Evolutionary conservation across 1,140 invertebrate species (phyloP).

Genomic region (Bombus soroeensis): DNA sequence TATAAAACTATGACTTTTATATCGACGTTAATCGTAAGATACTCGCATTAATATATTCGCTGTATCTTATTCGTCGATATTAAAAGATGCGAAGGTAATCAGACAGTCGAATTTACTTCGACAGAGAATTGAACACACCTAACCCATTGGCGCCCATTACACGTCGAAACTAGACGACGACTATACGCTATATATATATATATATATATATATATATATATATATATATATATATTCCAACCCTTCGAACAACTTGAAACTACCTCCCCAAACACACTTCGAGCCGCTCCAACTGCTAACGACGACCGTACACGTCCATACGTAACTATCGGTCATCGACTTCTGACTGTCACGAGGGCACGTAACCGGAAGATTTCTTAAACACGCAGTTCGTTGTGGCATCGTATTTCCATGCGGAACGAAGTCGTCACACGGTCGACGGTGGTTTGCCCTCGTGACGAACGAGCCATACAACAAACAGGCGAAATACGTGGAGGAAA

Average conservation of each 20-base stretch:
- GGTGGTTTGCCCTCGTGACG: slow-evolving; percentile 32
- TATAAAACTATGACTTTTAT: no score
- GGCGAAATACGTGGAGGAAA: slow-evolving; percentile 44
- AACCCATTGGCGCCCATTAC: no score
- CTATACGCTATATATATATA: no score
- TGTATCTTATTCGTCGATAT: no score
- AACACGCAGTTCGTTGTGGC: background rate
- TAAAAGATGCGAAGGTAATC: background rate
- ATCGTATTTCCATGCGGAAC: slow-evolving; percentile 13
- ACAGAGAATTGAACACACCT: background rate
- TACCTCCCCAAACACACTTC: background rate
- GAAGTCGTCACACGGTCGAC: background rate
- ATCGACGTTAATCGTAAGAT: no score
- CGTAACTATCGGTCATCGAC: background rate
- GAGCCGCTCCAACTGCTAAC: background rate
- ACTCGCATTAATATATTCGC: no score
- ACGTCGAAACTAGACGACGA: background rate
- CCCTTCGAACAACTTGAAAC: background rate
- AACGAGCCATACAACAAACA: slow-evolving; percentile 12
- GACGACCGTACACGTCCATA: background rate
- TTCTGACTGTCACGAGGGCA: background rate
- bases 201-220: background rate
- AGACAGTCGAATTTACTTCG: background rate
- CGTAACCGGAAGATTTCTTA: background rate
- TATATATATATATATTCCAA: background rate